Conservation (phyloP, 2,797 vertebrate species). For the Arvicola amphibius region DNA sequence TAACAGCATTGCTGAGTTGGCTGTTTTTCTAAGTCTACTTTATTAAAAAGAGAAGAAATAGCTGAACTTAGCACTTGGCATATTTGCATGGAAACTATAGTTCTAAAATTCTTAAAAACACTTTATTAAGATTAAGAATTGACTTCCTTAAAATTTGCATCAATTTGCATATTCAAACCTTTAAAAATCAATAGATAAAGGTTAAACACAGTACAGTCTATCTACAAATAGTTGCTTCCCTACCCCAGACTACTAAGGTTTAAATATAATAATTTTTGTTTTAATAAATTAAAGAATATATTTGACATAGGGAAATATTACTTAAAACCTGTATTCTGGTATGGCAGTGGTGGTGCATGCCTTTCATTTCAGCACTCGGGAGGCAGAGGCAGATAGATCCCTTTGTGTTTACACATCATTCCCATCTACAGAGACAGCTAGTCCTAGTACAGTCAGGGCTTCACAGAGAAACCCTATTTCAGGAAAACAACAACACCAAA, state of each 20-base stretch:
- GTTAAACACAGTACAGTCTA: neutral
- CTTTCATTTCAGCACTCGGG: too few relatives aligned
- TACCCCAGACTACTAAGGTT: neutral
- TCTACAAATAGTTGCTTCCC: constrained; percentile 4
- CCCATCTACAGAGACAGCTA: neutral
- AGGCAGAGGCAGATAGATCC: too few relatives aligned
- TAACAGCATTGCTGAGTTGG: constrained; percentile 57
- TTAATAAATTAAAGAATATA: neutral
- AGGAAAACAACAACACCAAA: too few relatives aligned
- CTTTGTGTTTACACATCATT: neutral
- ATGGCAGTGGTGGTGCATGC: neutral
- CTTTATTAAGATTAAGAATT: constrained; percentile 60
- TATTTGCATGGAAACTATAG: constrained; percentile 60
- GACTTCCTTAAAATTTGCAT: constrained; percentile 41
- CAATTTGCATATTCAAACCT: constrained; percentile 47
- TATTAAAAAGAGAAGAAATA: constrained; percentile 64
- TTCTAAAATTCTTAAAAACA: constrained; percentile 62
- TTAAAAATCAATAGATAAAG: constrained; percentile 48
- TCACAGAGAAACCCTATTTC: neutral
- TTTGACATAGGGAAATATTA: neutral
- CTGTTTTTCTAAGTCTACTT: constrained; percentile 41
- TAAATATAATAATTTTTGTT: constrained; percentile 16
- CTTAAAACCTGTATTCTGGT: neutral
- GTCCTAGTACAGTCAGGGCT: neutral
- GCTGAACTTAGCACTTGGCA: constrained; percentile 66